phyloP scores from a whole-genome alignment of 2,888 invertebrate genomes.

The Pristionchus japonicus region DNA sequence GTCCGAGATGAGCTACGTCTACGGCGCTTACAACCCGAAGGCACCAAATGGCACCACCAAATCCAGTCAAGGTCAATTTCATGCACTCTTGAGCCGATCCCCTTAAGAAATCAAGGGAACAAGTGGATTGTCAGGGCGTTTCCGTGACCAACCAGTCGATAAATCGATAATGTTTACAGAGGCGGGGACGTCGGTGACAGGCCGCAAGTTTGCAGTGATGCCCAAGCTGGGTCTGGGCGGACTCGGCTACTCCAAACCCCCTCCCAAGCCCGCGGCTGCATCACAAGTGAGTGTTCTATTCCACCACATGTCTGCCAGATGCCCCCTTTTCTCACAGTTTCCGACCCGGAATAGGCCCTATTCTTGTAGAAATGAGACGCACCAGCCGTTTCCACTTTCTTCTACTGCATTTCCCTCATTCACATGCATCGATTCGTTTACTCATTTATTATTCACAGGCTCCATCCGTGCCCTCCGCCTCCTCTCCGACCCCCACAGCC shows the following conservation, averaged over 20 bases:
- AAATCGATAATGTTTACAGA: conserved; percentile 2
- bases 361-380: neutral
- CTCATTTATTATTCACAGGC: neutral
- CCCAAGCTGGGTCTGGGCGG: conserved; percentile 45
- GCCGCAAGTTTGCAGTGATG: conserved; percentile 45
- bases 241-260: conserved; percentile 21
- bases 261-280: conserved; percentile 30
- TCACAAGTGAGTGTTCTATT: neutral
- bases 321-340: neutral
- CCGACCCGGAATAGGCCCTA: neutral
- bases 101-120: neutral
- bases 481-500: conserved; percentile 36
- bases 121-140: neutral
- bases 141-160: neutral
- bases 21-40: conserved; percentile 42
- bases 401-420: too few relatives aligned
- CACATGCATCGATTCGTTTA: too few relatives aligned
- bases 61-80: conserved; percentile 40
- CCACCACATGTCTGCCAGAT: neutral
- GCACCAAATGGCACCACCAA: conserved; percentile 36
- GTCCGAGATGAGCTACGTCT: conserved; percentile 34
- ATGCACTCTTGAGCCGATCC: neutral
- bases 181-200: conserved; percentile 15
- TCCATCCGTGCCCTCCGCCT: neutral
- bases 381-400: too few relatives aligned